Percentiles rank a stretch among this genome's conserved stretches.
phyloP scores from a whole-genome alignment of 2,797 vertebrate species.

The Bovichtus diacanthus region DNA sequence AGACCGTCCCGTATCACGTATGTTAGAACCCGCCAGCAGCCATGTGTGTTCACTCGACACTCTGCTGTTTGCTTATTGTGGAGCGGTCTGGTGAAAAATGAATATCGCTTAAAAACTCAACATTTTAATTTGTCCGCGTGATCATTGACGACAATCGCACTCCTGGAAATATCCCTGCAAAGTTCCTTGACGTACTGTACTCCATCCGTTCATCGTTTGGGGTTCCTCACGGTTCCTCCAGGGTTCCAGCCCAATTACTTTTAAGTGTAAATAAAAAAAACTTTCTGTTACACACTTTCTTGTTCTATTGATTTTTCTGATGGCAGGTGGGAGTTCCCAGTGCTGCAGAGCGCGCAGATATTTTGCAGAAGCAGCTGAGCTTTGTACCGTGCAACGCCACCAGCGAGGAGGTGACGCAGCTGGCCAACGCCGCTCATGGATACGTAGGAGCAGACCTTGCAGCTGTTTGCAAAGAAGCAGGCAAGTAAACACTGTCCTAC shows the following conservation, averaged over 20 bases:
- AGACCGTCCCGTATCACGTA: neutral
- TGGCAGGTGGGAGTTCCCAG: constrained; percentile 88
- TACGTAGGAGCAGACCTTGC: constrained; percentile 96
- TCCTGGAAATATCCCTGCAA: neutral
- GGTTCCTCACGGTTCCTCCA: constrained; percentile 5
- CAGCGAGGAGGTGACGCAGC: constrained; percentile 80
- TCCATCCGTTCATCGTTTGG: neutral
- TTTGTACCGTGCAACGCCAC: constrained; percentile 84
- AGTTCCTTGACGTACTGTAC: neutral
- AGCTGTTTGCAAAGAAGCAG: constrained; percentile 95
- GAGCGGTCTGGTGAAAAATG: neutral
- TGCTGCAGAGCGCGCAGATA: constrained; percentile 89
- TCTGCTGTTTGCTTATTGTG: neutral
- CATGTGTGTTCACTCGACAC: neutral
- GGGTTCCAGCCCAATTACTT: neutral
- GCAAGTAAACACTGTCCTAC: constrained; percentile 73
- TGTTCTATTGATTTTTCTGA: neutral
- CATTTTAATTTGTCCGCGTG: too few species aligned
- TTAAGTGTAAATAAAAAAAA: neutral
- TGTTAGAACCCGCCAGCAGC: neutral
- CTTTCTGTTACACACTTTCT: neutral
- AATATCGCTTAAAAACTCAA: too few species aligned
- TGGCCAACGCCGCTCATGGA: constrained; percentile 90
- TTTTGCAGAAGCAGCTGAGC: constrained; percentile 89
- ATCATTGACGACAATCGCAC: neutral